phyloP scores from a whole-genome alignment of 2,797 vertebrate genomes.

The Darevskia nairensis region DNA sequence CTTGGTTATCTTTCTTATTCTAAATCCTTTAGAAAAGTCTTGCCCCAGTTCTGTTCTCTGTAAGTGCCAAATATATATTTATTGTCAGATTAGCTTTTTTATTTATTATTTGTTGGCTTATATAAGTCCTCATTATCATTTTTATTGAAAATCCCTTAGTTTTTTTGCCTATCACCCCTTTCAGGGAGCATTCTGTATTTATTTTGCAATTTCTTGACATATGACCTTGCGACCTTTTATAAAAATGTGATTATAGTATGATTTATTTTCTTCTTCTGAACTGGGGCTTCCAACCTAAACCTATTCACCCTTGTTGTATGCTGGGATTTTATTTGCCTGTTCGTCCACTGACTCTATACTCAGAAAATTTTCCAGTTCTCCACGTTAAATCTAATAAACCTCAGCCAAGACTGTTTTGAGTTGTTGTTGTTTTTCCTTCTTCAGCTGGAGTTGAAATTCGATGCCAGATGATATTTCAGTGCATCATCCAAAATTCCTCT shows the following conservation, averaged over 20 bases:
- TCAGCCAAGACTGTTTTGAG: slow-evolving; percentile 25
- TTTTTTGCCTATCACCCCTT: slow-evolving; percentile 64
- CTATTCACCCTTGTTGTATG: slow-evolving; percentile 40
- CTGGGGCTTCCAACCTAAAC: slow-evolving; percentile 47
- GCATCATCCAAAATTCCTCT: slow-evolving; percentile 50
- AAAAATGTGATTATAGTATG: slow-evolving; percentile 64
- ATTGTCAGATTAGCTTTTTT: slow-evolving; percentile 63
- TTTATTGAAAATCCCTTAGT: slow-evolving; percentile 73
- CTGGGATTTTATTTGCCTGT: slow-evolving; percentile 55
- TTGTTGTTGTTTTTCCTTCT: slow-evolving; percentile 1
- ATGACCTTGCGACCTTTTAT: slow-evolving; percentile 57
- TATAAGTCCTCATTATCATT: slow-evolving; percentile 70
- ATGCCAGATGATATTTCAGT: slow-evolving; percentile 42
- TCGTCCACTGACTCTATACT: slow-evolving; percentile 46
- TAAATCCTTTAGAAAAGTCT: slow-evolving; percentile 35
- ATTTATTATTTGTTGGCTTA: slow-evolving; percentile 68
- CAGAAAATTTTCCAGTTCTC: slow-evolving; percentile 50
- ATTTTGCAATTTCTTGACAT: slow-evolving; percentile 75
- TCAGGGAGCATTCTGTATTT: slow-evolving; percentile 53
- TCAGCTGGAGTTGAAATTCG: slow-evolving; percentile 27
- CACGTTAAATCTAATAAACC: slow-evolving; percentile 48
- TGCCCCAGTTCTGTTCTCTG: slow-evolving; percentile 47
- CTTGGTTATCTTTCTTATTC: background rate
- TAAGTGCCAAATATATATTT: slow-evolving; percentile 58
- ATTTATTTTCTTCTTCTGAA: slow-evolving; percentile 60